Evolutionary conservation across 64 coral and sea anemone genomes (phyloP).

Genomic region (Montipora efflorescens): DNA sequence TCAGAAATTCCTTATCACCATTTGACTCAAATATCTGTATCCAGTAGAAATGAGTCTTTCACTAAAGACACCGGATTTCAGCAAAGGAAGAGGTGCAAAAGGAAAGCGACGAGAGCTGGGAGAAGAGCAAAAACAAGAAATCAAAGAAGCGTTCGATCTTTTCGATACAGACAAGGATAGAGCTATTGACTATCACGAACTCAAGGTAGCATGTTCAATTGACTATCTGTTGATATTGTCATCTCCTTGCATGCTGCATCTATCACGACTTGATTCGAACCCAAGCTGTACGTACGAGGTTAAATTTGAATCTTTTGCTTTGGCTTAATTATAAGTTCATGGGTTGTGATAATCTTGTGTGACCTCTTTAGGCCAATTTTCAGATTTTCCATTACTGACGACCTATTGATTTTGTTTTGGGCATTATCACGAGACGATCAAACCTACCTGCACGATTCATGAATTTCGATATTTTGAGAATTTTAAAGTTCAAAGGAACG

Average conservation of each 20-base stretch:
- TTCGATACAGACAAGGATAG: conserved; percentile 99
- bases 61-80: conserved; percentile 95
- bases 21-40: neutral
- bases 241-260: neutral
- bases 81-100: conserved; percentile 86
- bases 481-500: too few relatives aligned
- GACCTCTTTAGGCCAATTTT: conserved; percentile 8
- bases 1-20: too few relatives aligned
- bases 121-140: conserved; percentile 99
- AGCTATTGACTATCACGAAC: conserved; percentile 97
- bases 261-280: too few relatives aligned
- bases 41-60: conserved; percentile 90
- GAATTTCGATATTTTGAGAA: too few relatives aligned
- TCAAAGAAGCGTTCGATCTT: conserved; percentile 97
- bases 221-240: neutral
- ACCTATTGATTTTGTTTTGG: conserved; percentile 31
- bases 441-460: neutral
- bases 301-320: too few relatives aligned
- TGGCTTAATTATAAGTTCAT: too few relatives aligned
- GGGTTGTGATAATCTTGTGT: neutral
- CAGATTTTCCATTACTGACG: conserved; percentile 14
- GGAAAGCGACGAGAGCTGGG: conserved; percentile 90
- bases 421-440: neutral
- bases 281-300: too few relatives aligned
- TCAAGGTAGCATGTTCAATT: conserved; percentile 79